Base-by-base conservation (phyloP, 2,888 invertebrate species). In the Phaedon cochleariae region DNA sequence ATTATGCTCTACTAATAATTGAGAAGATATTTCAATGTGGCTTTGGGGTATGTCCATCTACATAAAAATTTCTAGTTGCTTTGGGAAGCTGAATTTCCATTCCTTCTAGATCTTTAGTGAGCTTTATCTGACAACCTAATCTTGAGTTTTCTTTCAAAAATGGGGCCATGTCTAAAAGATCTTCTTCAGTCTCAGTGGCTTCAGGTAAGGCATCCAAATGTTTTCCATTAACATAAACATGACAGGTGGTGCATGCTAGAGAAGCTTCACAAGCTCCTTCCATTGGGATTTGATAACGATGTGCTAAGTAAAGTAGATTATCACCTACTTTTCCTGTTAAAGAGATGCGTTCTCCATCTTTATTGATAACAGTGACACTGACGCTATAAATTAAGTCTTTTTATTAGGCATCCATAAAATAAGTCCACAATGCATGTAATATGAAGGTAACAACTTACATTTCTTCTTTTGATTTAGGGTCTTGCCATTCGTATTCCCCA, bases 221-320 rank as follows among this genome's bases (percentile, higher is more conserved):
- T 26, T 92, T 85, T 51, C 90, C 87, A 62, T 92, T 85, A 3
- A 99, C 94, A 81, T 99, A 99, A 0, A 97, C 93, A 84, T 99
- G 99, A 79, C 99, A 99, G 0, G 99, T 99, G 17, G 97, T 97
- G 80, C 99, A 99, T 0, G 99, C 98, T 76, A 98, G 81, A 0
- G 98, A 98, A 0, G 98, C 99, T 85, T 99, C 99, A 85, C 99
- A 99, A 0, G 99, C 98, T 63, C 95, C 97, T 90, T 99, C 98
- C 90, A 99, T 92, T 80, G 95, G 95, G 74, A 99, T 90, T 62
- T 91, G 92, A 85, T 96, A 88, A 81, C 96, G 88, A 81, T 98
- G 97, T 1, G 98, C 98, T 77, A 99, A 85, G 84, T 97, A 97
- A 76, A 99, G 85, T 0, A 92, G 88, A 85, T 98, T 99, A 82